Evolutionary conservation across 2,113 vertebrate genomes (phyloP).

Genomic region (Mugil cephalus): DNA sequence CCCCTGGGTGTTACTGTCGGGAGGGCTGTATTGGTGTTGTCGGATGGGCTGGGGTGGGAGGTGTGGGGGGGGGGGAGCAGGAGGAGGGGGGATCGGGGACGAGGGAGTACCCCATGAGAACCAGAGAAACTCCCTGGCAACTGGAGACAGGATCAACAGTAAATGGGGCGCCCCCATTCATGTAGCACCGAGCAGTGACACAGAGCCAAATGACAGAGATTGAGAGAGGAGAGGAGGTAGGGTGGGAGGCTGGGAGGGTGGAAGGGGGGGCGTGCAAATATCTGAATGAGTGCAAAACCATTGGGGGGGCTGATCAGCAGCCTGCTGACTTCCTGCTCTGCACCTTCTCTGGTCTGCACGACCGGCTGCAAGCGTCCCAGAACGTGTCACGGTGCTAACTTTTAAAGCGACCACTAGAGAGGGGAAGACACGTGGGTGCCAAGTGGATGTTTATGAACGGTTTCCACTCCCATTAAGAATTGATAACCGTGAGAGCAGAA

Average conservation of each 20-base stretch:
- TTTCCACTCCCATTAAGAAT: constrained; percentile 56
- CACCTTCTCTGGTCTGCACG: constrained; percentile 3
- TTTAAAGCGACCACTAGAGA: not conserved
- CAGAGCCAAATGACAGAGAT: constrained; percentile 57
- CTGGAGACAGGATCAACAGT: constrained; percentile 67
- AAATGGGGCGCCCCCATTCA: constrained; percentile 72
- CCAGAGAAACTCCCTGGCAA: constrained; percentile 79
- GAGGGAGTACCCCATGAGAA: constrained; percentile 70
- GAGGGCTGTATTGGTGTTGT: constrained; percentile 22
- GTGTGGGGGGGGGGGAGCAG: not conserved
- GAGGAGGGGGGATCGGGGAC: constrained; percentile 39
- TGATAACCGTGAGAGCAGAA: constrained; percentile 63
- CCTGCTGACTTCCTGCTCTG: constrained; percentile 20
- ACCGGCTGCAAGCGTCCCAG: constrained; percentile 27
- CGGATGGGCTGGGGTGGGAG: constrained; percentile 14
- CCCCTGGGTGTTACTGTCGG: constrained; percentile 70
- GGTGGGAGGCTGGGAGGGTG: not conserved
- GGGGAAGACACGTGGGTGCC: not conserved
- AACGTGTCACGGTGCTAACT: constrained; percentile 24
- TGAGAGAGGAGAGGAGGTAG: not conserved
- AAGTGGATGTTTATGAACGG: constrained; percentile 17
- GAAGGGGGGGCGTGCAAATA: constrained; percentile 29
- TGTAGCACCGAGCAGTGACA: constrained; percentile 37
- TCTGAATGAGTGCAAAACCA: constrained; percentile 53
- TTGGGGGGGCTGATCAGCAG: constrained; percentile 30